These are phyloP conservation scores for Nothocercus nigrocapillus DNA, from an alignment of 2,113 vertebrate genomes.

Conservation along the genomic window DNA sequence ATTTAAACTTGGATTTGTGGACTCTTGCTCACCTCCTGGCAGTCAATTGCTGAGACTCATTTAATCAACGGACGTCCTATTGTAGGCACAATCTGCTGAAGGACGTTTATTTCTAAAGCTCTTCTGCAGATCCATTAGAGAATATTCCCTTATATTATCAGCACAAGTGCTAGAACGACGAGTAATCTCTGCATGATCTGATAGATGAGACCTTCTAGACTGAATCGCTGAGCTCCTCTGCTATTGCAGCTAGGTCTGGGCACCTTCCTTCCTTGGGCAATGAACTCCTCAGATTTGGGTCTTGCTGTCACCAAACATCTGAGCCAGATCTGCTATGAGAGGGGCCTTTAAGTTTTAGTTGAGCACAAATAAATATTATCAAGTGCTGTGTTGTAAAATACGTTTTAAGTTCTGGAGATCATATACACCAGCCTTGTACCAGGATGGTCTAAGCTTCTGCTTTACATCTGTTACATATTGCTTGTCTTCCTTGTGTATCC, in stretches of 20 bases:
- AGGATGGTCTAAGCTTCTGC: neutral
- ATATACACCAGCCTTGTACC: neutral
- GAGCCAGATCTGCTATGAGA: neutral
- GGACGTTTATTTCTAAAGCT: constrained; percentile 31
- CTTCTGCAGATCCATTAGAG: neutral
- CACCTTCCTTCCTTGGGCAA: neutral
- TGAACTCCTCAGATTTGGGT: too few relatives aligned
- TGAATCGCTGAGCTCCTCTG: neutral
- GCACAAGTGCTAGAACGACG: neutral
- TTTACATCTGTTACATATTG: neutral
- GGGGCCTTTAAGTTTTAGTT: neutral
- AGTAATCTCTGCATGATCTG: neutral
- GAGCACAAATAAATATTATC: neutral
- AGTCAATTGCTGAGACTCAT: constrained; percentile 22
- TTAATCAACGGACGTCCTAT: constrained; percentile 30
- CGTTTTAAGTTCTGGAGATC: neutral
- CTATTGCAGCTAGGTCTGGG: neutral
- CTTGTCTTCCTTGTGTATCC: neutral
- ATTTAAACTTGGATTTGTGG: neutral
- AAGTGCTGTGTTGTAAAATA: neutral
- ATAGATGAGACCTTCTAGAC: neutral
- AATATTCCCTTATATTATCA: neutral
- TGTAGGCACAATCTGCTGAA: constrained; percentile 18
- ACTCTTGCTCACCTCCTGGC: constrained; percentile 6
- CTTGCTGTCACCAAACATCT: neutral